These are phyloP conservation scores for Neosilurus mollespiculum DNA, from an alignment of 2,797 vertebrate species.

Conservation along the genomic window DNA sequence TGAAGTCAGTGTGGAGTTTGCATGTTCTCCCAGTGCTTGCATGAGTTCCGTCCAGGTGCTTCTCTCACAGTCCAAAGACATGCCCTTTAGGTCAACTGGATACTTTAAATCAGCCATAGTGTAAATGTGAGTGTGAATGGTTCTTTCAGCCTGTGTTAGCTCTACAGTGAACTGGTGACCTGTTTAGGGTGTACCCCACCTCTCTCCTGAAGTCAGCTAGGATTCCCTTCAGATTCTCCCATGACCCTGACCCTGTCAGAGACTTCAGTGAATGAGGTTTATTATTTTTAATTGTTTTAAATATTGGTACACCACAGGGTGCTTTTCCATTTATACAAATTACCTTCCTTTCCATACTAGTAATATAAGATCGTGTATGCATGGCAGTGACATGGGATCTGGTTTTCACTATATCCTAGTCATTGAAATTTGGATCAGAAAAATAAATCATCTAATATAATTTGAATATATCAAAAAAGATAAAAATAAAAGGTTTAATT, in stretches of 20 bases:
- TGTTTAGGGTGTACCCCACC: no score
- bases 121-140: no score
- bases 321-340: conserved; percentile 16
- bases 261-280: neutral
- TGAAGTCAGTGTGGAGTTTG: no score
- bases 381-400: neutral
- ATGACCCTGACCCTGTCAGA: neutral
- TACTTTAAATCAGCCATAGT: no score
- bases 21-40: no score
- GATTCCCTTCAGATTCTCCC: no score
- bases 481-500: neutral
- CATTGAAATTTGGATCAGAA: neutral
- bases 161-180: no score
- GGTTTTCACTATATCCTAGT: neutral
- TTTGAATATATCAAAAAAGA: neutral
- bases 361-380: neutral
- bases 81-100: no score
- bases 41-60: no score
- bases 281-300: neutral
- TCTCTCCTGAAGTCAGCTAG: no score
- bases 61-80: no score
- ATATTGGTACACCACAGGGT: conserved; percentile 12
- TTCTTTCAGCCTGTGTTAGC: no score
- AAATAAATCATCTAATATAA: neutral
- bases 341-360: neutral